phyloP scores from a whole-genome alignment of 2,113 vertebrate species.

The Saguinus imperator region DNA sequence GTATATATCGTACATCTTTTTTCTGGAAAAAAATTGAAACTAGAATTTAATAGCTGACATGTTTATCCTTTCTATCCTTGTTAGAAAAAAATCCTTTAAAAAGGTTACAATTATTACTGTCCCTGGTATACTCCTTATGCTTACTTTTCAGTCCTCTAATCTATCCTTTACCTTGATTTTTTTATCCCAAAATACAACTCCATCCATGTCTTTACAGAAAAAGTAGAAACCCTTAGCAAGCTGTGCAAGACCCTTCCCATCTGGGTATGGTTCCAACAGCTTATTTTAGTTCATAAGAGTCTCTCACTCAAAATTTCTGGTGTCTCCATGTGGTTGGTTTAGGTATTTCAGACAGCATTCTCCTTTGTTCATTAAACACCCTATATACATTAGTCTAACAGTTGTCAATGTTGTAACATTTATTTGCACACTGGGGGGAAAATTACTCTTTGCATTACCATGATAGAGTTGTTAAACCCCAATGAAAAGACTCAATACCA shows the following conservation, averaged over 20 bases:
- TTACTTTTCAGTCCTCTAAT: not conserved
- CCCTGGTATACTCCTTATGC: not conserved
- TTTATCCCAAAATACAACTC: slow-evolving; percentile 21
- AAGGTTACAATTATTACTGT: not conserved
- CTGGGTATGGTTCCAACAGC: not conserved
- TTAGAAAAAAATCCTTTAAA: slow-evolving; percentile 26
- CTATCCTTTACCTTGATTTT: not conserved
- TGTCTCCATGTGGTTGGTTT: not conserved
- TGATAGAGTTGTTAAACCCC: not conserved
- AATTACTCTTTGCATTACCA: not conserved
- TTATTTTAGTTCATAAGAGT: not conserved
- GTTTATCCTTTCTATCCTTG: not conserved
- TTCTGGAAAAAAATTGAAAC: not conserved
- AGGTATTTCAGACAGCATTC: not conserved
- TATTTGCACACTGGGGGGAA: not conserved
- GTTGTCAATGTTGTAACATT: not conserved
- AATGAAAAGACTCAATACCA: not conserved
- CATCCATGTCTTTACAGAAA: not conserved
- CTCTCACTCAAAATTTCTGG: not conserved
- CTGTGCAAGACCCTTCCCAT: not conserved
- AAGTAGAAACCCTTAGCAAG: not conserved
- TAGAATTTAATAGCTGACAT: not conserved
- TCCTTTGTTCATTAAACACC: not conserved
- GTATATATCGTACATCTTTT: not conserved
- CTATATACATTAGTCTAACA: not conserved